Evolutionary conservation across 2,888 invertebrate species (phyloP).

Genomic region (Dicycla oo): DNA sequence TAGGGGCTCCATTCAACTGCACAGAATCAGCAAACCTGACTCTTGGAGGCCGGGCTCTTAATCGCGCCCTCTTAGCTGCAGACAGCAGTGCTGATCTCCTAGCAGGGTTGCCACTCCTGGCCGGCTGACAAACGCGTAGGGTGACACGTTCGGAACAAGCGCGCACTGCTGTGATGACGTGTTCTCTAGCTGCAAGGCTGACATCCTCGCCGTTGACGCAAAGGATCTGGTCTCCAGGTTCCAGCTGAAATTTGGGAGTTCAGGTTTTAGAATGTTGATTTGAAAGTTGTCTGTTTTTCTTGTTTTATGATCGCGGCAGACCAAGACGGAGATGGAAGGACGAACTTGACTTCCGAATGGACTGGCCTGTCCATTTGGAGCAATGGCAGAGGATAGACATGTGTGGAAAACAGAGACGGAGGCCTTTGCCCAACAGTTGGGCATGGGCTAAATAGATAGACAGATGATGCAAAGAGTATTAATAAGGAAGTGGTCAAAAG

Average conservation of each 20-base stretch:
- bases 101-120: slow-evolving; percentile 88
- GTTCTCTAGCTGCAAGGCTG: slow-evolving; percentile 95
- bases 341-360: too few relatives aligned
- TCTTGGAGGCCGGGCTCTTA: slow-evolving; percentile 95
- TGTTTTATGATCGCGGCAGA: too few relatives aligned
- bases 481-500: too few relatives aligned
- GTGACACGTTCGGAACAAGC: slow-evolving; percentile 94
- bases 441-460: too few relatives aligned
- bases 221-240: slow-evolving; percentile 97
- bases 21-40: slow-evolving; percentile 97
- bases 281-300: background rate
- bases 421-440: too few relatives aligned
- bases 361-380: too few relatives aligned
- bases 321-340: too few relatives aligned
- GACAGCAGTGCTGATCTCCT: slow-evolving; percentile 96
- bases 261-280: background rate
- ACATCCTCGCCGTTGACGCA: slow-evolving; percentile 98
- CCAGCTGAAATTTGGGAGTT: slow-evolving; percentile 88
- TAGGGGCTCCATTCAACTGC: slow-evolving; percentile 95
- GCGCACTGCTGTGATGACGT: slow-evolving; percentile 96
- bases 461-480: too few relatives aligned
- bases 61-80: slow-evolving; percentile 95
- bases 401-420: too few relatives aligned
- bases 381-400: too few relatives aligned
- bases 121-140: slow-evolving; percentile 96